Percentiles rank a stretch among this genome's conserved stretches.
phyloP scores from a whole-genome alignment of 2,113 vertebrate species.

The Zosterops pallidus region DNA sequence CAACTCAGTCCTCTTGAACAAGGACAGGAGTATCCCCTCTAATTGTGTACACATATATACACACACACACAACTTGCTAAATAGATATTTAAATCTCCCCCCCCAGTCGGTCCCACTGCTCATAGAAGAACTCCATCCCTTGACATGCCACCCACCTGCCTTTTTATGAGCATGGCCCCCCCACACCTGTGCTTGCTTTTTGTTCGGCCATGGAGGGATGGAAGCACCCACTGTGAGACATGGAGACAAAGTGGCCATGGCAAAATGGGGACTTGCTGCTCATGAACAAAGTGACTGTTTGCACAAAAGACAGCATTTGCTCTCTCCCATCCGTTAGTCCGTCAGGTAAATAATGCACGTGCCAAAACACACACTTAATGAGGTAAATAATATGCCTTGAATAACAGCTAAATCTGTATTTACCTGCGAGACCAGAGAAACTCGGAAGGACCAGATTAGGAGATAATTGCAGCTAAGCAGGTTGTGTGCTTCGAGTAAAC shows the following conservation, averaged over 20 bases:
- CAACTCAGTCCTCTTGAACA: background rate
- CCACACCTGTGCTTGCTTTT: background rate
- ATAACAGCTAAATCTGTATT: constrained; percentile 77
- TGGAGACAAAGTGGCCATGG: accelerated
- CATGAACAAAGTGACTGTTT: constrained; percentile 59
- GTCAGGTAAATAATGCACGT: constrained; percentile 78
- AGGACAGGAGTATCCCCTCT: background rate
- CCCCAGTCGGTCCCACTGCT: background rate
- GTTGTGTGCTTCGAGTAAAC: constrained; percentile 76
- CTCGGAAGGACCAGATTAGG: constrained; percentile 77
- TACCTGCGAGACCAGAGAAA: constrained; percentile 79
- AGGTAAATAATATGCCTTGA: constrained; percentile 80
- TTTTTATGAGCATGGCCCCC: accelerated
- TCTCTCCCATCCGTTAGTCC: constrained; percentile 73
- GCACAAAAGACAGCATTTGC: constrained; percentile 72
- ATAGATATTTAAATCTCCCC: background rate
- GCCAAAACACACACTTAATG: constrained; percentile 83
- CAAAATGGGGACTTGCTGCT: background rate
- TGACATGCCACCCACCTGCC: background rate
- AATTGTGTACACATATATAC: background rate
- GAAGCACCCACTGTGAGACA: background rate
- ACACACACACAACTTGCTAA: background rate
- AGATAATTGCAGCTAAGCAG: constrained; percentile 74
- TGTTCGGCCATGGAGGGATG: accelerated
- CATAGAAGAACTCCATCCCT: accelerated